These are phyloP conservation scores for Drosophila rellima DNA, from an alignment of 2,888 invertebrate species.

Conservation along the genomic window DNA sequence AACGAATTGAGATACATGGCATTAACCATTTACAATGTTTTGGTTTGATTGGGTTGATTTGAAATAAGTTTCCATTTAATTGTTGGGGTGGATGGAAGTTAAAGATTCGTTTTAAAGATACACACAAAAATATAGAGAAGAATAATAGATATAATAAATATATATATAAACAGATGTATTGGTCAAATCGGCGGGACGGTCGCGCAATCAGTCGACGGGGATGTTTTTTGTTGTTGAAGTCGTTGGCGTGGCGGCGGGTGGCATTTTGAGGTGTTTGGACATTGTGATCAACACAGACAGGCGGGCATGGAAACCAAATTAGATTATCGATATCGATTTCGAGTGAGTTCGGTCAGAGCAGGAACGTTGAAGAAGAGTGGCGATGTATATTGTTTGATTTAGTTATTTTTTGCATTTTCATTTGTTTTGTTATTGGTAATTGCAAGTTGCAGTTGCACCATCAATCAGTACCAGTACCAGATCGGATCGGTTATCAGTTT, in stretches of 20 bases:
- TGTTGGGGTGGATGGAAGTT: constrained; percentile 22
- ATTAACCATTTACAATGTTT: constrained; percentile 55
- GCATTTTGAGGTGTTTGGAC: constrained; percentile 34
- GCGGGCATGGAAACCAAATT: constrained; percentile 53
- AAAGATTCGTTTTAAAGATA: constrained; percentile 12
- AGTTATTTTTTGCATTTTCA: constrained; percentile 5
- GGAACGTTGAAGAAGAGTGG: constrained; percentile 78
- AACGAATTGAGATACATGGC: constrained; percentile 39
- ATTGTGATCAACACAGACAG: constrained; percentile 53
- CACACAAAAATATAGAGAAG: constrained; percentile 31
- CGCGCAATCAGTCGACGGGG: constrained; percentile 78
- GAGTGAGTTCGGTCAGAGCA: constrained; percentile 68
- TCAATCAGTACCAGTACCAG: constrained; percentile 79
- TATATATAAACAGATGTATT: constrained; percentile 31
- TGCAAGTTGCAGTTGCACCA: constrained; percentile 72
- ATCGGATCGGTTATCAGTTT: constrained; percentile 76
- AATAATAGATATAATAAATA: constrained; percentile 26
- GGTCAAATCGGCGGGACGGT: constrained; percentile 73
- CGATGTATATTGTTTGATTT: constrained; percentile 49
- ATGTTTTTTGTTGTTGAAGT: constrained; percentile 68
- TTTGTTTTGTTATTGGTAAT: constrained; percentile 26
- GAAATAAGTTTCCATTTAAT: constrained; percentile 36
- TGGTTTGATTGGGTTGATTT: background rate
- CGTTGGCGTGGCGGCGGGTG: constrained; percentile 73
- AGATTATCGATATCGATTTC: constrained; percentile 47